Evolutionary conservation across 2,888 invertebrate genomes (phyloP).

Genomic region (Eurytoma adleriae): DNA sequence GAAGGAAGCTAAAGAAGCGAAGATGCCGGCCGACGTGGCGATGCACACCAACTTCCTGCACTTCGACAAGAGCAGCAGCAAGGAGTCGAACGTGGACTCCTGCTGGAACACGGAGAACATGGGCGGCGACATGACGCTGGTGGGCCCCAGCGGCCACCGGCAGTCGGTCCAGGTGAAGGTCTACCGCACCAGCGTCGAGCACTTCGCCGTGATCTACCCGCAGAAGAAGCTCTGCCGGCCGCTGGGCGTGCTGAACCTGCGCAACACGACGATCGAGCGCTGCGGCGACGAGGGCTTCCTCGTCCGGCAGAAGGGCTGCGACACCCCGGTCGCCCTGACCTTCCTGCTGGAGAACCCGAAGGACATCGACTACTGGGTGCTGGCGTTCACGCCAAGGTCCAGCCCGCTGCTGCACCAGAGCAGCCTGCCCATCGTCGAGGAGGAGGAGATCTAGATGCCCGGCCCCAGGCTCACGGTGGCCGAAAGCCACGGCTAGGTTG

Average conservation of each 20-base stretch:
- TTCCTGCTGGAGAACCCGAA: constrained; percentile 79
- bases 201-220: constrained; percentile 82
- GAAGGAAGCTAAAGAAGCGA: constrained; percentile 30
- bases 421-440: constrained; percentile 80
- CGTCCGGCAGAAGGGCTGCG: constrained; percentile 81
- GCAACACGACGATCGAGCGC: constrained; percentile 80
- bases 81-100: constrained; percentile 73
- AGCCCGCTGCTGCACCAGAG: constrained; percentile 78
- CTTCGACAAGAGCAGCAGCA: constrained; percentile 68
- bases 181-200: constrained; percentile 81
- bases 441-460: constrained; percentile 78
- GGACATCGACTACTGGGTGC: constrained; percentile 80
- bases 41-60: constrained; percentile 71
- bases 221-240: constrained; percentile 81
- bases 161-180: constrained; percentile 82
- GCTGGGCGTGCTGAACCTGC: constrained; percentile 80
- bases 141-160: constrained; percentile 79
- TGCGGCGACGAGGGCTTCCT: constrained; percentile 78
- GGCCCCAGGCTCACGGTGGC: not conserved
- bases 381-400: constrained; percentile 78
- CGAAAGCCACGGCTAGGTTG: constrained; percentile 42
- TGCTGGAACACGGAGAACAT: constrained; percentile 80
- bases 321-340: constrained; percentile 80
- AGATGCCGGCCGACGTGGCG: constrained; percentile 76
- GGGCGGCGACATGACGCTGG: constrained; percentile 80